Percentiles rank a stretch among this genome's conserved stretches.
Conservation (phyloP, 1,140 invertebrate species). For the Linepithema humile region DNA sequence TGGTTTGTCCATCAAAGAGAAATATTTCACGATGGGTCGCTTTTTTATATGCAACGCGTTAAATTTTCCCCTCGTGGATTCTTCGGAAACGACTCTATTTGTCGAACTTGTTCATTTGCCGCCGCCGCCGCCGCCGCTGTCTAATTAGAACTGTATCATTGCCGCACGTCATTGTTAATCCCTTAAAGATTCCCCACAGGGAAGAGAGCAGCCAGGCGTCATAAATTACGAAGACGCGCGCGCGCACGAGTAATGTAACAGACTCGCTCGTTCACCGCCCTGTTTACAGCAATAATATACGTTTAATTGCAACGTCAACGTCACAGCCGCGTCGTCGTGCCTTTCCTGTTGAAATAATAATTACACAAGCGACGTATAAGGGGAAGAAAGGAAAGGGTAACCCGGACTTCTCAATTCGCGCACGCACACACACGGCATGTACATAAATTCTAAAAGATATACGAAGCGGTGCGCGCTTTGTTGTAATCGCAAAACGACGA, state of each 20-base stretch:
- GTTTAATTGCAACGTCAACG: conserved; percentile 72
- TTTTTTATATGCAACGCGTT: background rate
- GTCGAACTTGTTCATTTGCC: background rate
- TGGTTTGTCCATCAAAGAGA: conserved; percentile 5
- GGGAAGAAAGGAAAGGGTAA: background rate
- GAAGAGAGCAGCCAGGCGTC: background rate
- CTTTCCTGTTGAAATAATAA: conserved; percentile 65
- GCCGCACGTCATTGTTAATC: conserved; percentile 20
- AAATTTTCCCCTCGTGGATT: background rate
- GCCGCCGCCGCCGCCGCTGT: background rate
- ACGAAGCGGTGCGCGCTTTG: background rate
- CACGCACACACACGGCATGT: background rate
- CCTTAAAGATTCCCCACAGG: conserved; percentile 2
- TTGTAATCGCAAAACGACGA: background rate
- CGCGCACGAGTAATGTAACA: background rate
- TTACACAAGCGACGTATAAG: conserved; percentile 19
- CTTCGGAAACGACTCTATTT: background rate
- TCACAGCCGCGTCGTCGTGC: conserved; percentile 42
- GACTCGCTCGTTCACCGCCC: conserved; percentile 8
- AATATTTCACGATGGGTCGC: background rate
- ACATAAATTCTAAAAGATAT: background rate
- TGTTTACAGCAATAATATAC: conserved; percentile 70
- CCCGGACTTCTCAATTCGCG: background rate
- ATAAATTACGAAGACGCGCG: conserved; percentile 55
- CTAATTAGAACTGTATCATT: conserved; percentile 50